Evolutionary conservation across 2,797 vertebrate species (phyloP).

Genomic region (Australoheros facetus): DNA sequence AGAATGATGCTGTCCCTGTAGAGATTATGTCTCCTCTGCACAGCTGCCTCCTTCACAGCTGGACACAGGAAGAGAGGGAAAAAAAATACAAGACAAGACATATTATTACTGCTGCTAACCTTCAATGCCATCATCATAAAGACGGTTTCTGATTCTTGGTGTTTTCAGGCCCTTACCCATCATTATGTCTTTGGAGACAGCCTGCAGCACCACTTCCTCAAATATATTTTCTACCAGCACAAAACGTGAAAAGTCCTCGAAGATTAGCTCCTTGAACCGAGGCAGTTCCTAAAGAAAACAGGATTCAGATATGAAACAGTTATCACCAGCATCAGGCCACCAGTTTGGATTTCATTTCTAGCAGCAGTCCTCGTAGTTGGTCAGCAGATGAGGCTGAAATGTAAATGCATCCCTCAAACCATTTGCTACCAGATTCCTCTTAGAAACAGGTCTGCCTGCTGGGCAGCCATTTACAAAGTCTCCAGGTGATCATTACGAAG

Average conservation of each 20-base stretch:
- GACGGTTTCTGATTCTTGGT: not conserved
- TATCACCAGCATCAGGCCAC: not conserved
- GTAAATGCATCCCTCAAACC: not conserved
- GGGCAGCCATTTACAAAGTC: not conserved
- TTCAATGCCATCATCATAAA: not conserved
- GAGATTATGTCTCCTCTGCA: slow-evolving; percentile 94
- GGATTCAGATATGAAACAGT: not conserved
- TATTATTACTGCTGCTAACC: not conserved
- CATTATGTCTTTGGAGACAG: slow-evolving; percentile 95
- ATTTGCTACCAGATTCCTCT: no score
- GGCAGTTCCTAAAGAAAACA: slow-evolving; percentile 84
- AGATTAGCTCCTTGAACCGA: slow-evolving; percentile 93
- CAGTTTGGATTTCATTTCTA: not conserved
- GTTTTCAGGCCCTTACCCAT: slow-evolving; percentile 83
- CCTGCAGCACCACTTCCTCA: slow-evolving; percentile 95
- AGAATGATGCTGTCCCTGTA: slow-evolving; percentile 96
- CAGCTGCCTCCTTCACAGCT: slow-evolving; percentile 97
- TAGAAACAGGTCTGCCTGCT: not conserved
- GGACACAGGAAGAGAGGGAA: slow-evolving; percentile 6
- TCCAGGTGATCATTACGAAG: no score
- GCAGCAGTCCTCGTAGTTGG: not conserved
- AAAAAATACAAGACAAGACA: not conserved
- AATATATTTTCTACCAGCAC: slow-evolving; percentile 94
- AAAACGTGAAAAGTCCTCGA: slow-evolving; percentile 93
- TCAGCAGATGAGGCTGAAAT: not conserved